These are phyloP conservation scores for Parambassis ranga DNA, from an alignment of 2,797 vertebrate genomes.

Conservation along the genomic window DNA sequence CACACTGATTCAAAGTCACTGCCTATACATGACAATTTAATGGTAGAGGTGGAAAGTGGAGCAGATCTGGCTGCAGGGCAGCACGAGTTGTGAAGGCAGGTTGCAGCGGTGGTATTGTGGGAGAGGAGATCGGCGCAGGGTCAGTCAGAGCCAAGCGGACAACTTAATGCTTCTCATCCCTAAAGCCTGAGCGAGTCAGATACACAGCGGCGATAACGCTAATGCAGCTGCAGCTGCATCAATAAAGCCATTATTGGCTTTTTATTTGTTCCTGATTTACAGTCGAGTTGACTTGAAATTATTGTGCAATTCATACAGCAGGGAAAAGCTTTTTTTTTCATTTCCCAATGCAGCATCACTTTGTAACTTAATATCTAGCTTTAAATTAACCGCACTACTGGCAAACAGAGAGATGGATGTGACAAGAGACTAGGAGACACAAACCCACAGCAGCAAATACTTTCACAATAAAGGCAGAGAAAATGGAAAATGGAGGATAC, in stretches of 20 bases:
- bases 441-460: no score
- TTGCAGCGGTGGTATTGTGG: conserved; percentile 38
- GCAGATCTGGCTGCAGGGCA: conserved; percentile 74
- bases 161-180: conserved; percentile 57
- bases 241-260: conserved; percentile 26
- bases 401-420: not conserved
- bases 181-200: conserved; percentile 33
- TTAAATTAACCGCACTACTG: conserved; percentile 6
- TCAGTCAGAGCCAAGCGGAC: conserved; percentile 47
- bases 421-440: no score
- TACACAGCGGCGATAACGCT: conserved; percentile 5
- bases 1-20: conserved; percentile 31
- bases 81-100: conserved; percentile 45
- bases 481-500: no score
- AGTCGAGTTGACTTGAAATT: conserved; percentile 35
- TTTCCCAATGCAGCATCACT: conserved; percentile 15
- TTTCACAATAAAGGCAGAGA: no score
- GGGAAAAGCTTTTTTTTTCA: no score
- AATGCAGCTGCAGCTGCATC: conserved; percentile 18
- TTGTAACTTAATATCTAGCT: conserved; percentile 27
- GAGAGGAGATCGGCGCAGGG: conserved; percentile 42
- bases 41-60: conserved; percentile 73
- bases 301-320: not conserved
- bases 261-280: conserved; percentile 49
- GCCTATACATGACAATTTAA: conserved; percentile 52